A percentile compares a stretch with the other conserved stretches of the same genome.
phyloP scores from a whole-genome alignment of 2,113 vertebrate species.

The Felis catus region F.catus_Fca126_mat1.0 CM031412.1:169253001-169253500 shows the following conservation, averaged over 20 bases:
- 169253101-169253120: neutral
- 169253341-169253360: neutral
- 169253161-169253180: neutral
- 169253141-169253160: neutral
- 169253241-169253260: neutral
- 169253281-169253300: neutral
- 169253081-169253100: neutral
- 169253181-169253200: neutral
- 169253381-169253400: neutral
- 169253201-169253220: neutral
- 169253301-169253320: neutral
- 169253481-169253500: neutral
- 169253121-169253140: neutral
- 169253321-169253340: neutral
- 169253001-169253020: neutral
- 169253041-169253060: conserved; percentile 26
- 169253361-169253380: neutral
- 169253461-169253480: neutral
- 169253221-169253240: neutral
- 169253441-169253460: neutral
- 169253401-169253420: neutral
- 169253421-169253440: neutral
- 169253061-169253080: neutral
- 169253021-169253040: neutral
- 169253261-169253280: neutral